These are phyloP conservation scores for Drosophila anomalata DNA, from an alignment of 2,888 invertebrate genomes.

Conservation along the genomic window DNA sequence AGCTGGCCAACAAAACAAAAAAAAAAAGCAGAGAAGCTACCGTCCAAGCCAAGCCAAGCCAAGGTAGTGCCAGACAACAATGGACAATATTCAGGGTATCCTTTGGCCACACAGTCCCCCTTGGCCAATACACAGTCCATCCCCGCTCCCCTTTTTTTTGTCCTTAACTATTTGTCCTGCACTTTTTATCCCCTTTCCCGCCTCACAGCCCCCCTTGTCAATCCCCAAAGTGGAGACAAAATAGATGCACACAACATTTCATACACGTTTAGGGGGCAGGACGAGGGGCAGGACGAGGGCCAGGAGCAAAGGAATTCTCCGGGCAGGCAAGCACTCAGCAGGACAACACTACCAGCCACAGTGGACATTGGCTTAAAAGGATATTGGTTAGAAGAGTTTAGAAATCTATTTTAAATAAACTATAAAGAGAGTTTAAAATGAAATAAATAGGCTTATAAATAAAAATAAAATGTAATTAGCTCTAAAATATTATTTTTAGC, in stretches of 20 bases:
- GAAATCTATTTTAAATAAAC: neutral
- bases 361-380: constrained; percentile 9
- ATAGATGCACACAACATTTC: constrained; percentile 59
- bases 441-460: too few relatives aligned
- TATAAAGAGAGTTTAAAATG: too few relatives aligned
- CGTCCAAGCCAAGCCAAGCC: constrained; percentile 19
- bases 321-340: constrained; percentile 15
- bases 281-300: neutral
- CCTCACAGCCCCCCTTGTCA: neutral
- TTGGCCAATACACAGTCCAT: neutral
- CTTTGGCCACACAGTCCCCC: constrained; percentile 4
- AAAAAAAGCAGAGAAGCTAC: neutral
- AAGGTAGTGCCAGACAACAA: constrained; percentile 66
- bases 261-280: constrained; percentile 6
- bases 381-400: neutral
- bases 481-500: too few relatives aligned
- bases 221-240: constrained; percentile 43
- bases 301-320: constrained; percentile 14
- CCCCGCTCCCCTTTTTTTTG: neutral
- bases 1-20: constrained; percentile 18
- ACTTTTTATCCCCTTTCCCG: neutral
- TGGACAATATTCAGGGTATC: constrained; percentile 40
- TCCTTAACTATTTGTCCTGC: constrained; percentile 4
- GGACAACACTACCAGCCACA: constrained; percentile 12
- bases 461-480: too few relatives aligned